Conservation (phyloP, 92 coral and sea anemone species). For the Pocillopora grandis region DNA sequence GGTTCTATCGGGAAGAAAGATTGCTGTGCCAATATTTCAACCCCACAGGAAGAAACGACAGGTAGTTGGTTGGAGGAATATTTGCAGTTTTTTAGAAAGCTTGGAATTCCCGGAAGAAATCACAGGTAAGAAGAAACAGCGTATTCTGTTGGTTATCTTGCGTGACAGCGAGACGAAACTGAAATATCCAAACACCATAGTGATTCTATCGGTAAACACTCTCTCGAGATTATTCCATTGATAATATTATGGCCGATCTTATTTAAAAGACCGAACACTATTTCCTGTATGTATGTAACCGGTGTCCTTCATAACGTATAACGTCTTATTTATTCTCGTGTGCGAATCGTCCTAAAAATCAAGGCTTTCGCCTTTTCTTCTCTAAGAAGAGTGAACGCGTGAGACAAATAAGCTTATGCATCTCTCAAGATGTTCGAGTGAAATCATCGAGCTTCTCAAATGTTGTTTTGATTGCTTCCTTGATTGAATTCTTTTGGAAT, state of each 20-base stretch:
- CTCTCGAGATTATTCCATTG: not conserved
- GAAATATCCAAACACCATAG: not conserved
- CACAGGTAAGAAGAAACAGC: constrained; percentile 41
- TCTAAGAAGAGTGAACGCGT: no score
- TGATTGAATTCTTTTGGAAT: no score
- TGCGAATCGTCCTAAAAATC: no score
- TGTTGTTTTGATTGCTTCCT: no score
- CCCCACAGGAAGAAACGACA: constrained; percentile 56
- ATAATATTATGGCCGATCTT: not conserved
- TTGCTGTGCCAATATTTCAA: constrained; percentile 43
- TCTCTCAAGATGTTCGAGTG: no score
- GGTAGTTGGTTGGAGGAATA: constrained; percentile 63
- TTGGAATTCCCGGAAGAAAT: constrained; percentile 55
- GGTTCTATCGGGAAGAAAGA: constrained; percentile 40
- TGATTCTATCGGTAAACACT: not conserved
- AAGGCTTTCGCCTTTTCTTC: no score
- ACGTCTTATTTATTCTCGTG: not conserved
- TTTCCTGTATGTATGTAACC: no score
- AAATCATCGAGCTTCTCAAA: no score
- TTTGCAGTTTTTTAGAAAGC: constrained; percentile 65
- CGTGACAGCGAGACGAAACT: not conserved
- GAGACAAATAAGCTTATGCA: no score
- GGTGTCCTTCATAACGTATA: not conserved
- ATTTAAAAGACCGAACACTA: not conserved
- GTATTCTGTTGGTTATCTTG: not conserved